Evolutionary conservation across 2,113 vertebrate species (phyloP).

Genomic region (Actenoides lindsayi): DNA sequence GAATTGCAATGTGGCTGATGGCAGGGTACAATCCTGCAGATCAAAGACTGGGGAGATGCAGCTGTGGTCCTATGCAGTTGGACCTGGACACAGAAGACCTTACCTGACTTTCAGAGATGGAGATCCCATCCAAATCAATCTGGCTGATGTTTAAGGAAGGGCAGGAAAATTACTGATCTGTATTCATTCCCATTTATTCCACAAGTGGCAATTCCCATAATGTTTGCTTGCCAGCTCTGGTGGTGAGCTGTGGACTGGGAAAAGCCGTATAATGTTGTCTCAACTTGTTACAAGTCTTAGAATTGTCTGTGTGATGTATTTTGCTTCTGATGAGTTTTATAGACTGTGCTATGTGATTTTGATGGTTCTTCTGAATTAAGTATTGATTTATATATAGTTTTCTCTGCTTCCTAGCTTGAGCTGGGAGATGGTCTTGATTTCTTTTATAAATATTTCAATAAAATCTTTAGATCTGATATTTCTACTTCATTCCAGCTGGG

Average conservation of each 20-base stretch:
- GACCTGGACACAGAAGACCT: background rate
- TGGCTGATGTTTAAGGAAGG: background rate
- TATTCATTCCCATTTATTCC: background rate
- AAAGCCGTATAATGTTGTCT: background rate
- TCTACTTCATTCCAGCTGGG: background rate
- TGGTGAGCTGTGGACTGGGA: background rate
- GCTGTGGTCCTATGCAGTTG: background rate
- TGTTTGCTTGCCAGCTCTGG: background rate
- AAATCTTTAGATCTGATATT: background rate
- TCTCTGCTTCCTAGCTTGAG: background rate
- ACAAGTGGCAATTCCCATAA: background rate
- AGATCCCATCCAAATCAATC: background rate
- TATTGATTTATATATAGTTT: background rate
- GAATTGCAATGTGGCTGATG: accelerated
- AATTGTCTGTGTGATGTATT: background rate
- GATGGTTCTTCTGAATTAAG: background rate
- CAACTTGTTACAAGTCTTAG: background rate
- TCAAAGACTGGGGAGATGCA: background rate
- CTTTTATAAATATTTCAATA: background rate
- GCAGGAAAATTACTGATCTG: background rate
- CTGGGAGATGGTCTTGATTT: background rate
- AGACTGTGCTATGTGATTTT: background rate
- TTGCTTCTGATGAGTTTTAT: background rate
- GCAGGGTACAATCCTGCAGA: background rate
- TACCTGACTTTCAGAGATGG: background rate